These are phyloP conservation scores for Neomicropteryx cornuta DNA, from an alignment of 1,140 invertebrate species.

Conservation along the genomic window DNA sequence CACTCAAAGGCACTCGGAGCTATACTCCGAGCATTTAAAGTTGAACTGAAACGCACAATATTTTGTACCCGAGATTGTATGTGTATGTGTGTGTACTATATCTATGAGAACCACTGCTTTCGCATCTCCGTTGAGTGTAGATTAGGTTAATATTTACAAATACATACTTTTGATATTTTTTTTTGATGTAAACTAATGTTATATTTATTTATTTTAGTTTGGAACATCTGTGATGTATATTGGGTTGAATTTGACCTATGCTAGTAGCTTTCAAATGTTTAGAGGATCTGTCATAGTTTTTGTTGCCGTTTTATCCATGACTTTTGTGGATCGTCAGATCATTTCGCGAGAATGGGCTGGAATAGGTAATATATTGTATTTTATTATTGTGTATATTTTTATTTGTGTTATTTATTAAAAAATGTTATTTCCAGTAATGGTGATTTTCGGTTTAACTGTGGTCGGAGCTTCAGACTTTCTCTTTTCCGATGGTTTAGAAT, in stretches of 20 bases:
- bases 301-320: constrained; percentile 82
- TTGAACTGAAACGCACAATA: not conserved
- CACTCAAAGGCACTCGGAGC: too few relatives aligned
- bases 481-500: constrained; percentile 28
- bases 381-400: constrained; percentile 4
- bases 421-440: constrained; percentile 33
- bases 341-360: constrained; percentile 70
- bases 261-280: constrained; percentile 95
- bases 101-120: too few relatives aligned
- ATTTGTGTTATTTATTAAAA: constrained; percentile 4
- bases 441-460: constrained; percentile 69
- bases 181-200: constrained; percentile 6
- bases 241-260: constrained; percentile 83
- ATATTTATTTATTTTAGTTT: constrained; percentile 23
- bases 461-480: constrained; percentile 75
- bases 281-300: constrained; percentile 90
- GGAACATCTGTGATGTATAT: constrained; percentile 84
- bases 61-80: too few relatives aligned
- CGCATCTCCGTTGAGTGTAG: too few relatives aligned
- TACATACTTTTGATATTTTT: not conserved
- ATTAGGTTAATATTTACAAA: not conserved
- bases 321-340: constrained; percentile 66
- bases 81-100: too few relatives aligned
- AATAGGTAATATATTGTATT: constrained; percentile 41
- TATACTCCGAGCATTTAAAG: too few relatives aligned